Evolutionary conservation across 2,888 invertebrate genomes (phyloP), one percentile per base, ranked within the genome.

Genomic region (Cerceris rybyensis): DNA sequence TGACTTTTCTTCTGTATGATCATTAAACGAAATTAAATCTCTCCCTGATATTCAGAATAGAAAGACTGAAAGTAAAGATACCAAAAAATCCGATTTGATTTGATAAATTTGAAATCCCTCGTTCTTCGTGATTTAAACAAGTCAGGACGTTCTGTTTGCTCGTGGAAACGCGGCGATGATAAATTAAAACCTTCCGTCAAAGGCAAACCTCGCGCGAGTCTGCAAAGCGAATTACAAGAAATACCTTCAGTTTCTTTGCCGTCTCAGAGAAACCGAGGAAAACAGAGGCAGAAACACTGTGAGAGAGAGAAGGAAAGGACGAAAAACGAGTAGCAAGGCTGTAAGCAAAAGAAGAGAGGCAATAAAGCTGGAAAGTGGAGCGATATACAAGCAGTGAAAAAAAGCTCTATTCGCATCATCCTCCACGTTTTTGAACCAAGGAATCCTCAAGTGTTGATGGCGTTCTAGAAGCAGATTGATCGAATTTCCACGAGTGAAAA

Each of bases 401-500:
- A 79, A 73, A 78, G 63, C 69, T 72, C 67, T 61, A 78, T 78
- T 72, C 73, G 73, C 78, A 69, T 39, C 49, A 64, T 58, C 49
- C 28, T 55, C 43, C 28, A 52, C 42, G 73, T 64, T 67, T 78
- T 61, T 54, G 61, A 46, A 42, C 52, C 41, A 6, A 67, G 73
- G 78, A 79, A 77, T 79, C 68, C 69, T 39, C 16, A 50, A 52
- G 59, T 41, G 79, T 66, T 75, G 74, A 78, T 78, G 78, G 75
- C 67, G 68, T 83, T 83, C 76, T 78, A 66, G 52, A 28, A 64
- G 55, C 42, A 72, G 68, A 79, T 73, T 78, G 78, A 79, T 78
- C 69, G 78, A 78, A 79, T 79, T 78, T 73, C 59, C 49, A 63
- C 74, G 74, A 78, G 75, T 75, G 78, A 75, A 75, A 78, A 80